phyloP scores from a whole-genome alignment of 2,888 invertebrate species.

The Phortica okadai region DNA sequence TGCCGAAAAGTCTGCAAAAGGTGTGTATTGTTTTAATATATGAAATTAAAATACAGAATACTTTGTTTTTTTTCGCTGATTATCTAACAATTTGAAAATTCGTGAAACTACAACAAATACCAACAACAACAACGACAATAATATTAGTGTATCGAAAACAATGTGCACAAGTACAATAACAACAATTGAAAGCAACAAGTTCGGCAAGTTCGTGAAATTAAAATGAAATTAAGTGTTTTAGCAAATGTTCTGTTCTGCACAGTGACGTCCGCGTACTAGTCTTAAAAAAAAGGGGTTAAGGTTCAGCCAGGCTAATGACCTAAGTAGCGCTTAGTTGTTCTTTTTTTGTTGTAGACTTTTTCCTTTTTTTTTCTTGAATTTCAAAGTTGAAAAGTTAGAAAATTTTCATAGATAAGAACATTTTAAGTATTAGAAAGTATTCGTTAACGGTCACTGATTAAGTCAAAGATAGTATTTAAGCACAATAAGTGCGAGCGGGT shows the following conservation, averaged over 20 bases:
- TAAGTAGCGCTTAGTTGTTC: too few relatives aligned
- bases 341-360: neutral
- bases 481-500: too few relatives aligned
- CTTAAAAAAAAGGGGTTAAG: neutral
- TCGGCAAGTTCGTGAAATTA: slow-evolving; percentile 24
- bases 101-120: slow-evolving; percentile 47
- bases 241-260: neutral
- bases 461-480: too few relatives aligned
- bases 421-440: too few relatives aligned
- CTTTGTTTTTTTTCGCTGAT: slow-evolving; percentile 43
- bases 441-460: too few relatives aligned
- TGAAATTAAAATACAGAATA: slow-evolving; percentile 10
- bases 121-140: slow-evolving; percentile 34
- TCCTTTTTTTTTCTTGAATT: neutral
- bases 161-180: slow-evolving; percentile 31
- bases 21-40: slow-evolving; percentile 51
- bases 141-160: slow-evolving; percentile 42
- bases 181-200: neutral
- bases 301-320: too few relatives aligned
- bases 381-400: too few relatives aligned
- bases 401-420: too few relatives aligned
- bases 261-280: slow-evolving; percentile 8
- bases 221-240: slow-evolving; percentile 33
- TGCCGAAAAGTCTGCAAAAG: slow-evolving; percentile 70
- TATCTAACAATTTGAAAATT: slow-evolving; percentile 63